Percentiles rank a stretch among this genome's conserved stretches.
phyloP scores from a whole-genome alignment of 2,888 invertebrate species.

The Drosophila barbarae region DNA sequence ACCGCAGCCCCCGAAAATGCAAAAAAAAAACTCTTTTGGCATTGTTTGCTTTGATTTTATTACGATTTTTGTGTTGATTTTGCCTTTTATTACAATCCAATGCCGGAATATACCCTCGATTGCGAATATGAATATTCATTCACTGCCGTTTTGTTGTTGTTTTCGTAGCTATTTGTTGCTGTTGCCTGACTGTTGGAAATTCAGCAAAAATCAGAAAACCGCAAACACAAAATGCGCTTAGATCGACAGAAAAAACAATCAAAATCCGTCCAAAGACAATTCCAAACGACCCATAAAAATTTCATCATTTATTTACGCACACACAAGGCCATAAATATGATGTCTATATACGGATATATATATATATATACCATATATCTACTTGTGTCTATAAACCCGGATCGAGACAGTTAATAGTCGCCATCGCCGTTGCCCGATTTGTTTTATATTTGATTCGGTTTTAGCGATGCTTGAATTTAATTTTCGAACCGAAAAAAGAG shows the following conservation, averaged over 20 bases:
- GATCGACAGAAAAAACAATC: slow-evolving; percentile 57
- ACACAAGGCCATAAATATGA: slow-evolving; percentile 35
- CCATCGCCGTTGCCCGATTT: background rate
- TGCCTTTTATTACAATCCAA: slow-evolving; percentile 69
- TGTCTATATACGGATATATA: slow-evolving; percentile 21
- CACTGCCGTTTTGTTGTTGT: slow-evolving; percentile 12
- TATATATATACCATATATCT: background rate
- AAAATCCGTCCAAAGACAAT: slow-evolving; percentile 36
- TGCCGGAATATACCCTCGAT: slow-evolving; percentile 44
- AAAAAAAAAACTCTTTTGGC: slow-evolving; percentile 40
- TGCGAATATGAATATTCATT: slow-evolving; percentile 40
- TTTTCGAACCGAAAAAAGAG: background rate
- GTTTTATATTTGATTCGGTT: slow-evolving; percentile 3
- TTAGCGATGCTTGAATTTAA: background rate
- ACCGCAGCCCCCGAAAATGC: slow-evolving; percentile 15
- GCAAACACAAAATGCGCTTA: slow-evolving; percentile 61
- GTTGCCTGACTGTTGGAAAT: slow-evolving; percentile 47
- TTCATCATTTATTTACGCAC: slow-evolving; percentile 38
- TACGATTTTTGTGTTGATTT: slow-evolving; percentile 69
- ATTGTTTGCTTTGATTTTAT: slow-evolving; percentile 71
- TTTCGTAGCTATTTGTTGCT: slow-evolving; percentile 33
- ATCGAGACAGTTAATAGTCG: slow-evolving; percentile 20
- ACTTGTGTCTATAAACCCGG: background rate
- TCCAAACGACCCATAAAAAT: slow-evolving; percentile 36
- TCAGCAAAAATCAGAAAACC: slow-evolving; percentile 67